Conservation (phyloP, 2,113 vertebrate species). For the Uropsilus gracilis region DNA sequence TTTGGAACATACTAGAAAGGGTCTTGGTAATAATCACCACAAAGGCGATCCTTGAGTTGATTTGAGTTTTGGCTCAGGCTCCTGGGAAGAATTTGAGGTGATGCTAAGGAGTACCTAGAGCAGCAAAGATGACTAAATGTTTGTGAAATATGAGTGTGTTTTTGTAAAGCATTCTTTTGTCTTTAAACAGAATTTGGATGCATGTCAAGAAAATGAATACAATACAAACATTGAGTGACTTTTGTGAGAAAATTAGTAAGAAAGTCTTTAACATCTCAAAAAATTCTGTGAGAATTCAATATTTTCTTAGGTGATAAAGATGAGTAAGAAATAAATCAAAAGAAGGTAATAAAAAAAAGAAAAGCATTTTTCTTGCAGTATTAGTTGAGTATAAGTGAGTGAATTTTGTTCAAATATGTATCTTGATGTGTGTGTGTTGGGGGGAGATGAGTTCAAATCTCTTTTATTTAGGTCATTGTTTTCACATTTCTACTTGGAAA, state of each 20-base stretch:
- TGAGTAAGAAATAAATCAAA: background rate
- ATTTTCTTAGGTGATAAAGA: background rate
- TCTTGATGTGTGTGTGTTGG: background rate
- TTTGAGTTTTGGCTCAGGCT: background rate
- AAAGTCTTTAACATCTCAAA: background rate
- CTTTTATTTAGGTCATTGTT: background rate
- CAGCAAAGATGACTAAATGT: background rate
- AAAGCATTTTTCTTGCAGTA: background rate
- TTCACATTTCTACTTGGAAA: conserved; percentile 22
- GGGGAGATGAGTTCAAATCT: background rate
- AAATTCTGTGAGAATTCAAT: background rate
- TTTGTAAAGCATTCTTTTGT: conserved; percentile 50
- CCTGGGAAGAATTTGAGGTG: background rate
- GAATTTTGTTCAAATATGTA: background rate
- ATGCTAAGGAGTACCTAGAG: background rate
- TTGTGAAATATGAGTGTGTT: conserved; percentile 51
- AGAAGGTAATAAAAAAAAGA: background rate
- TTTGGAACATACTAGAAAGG: background rate
- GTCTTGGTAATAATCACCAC: background rate
- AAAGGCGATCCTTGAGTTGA: background rate
- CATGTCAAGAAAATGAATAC: conserved; percentile 46
- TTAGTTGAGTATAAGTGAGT: background rate
- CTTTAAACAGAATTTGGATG: conserved; percentile 54
- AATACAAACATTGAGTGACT: conserved; percentile 28
- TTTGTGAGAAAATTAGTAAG: conserved; percentile 52